These are phyloP conservation scores for Ptilorrhoa leucosticta DNA, from an alignment of 2,113 vertebrate genomes.

Conservation along the genomic window DNA sequence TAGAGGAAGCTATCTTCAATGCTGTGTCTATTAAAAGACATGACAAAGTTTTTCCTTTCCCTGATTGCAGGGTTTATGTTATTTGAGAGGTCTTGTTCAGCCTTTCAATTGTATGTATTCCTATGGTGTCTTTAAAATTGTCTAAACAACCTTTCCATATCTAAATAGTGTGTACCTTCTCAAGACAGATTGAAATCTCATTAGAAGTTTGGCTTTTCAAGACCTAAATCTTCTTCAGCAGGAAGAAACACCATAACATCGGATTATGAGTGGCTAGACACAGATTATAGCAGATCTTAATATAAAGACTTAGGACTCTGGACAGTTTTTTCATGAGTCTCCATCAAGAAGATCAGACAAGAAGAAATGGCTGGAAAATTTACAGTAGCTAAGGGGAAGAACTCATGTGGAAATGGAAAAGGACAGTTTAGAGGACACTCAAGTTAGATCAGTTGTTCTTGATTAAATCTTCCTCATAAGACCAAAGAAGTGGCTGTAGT, in stretches of 20 bases:
- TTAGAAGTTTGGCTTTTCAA: background rate
- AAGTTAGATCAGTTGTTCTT: background rate
- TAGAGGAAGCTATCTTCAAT: background rate
- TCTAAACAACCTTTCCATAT: background rate
- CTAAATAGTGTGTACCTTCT: background rate
- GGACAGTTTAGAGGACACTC: background rate
- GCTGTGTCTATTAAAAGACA: background rate
- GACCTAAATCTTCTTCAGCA: background rate
- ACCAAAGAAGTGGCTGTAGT: background rate
- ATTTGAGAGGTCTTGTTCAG: background rate
- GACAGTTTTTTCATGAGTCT: background rate
- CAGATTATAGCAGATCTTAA: background rate
- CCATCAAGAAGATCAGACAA: background rate
- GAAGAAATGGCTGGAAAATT: background rate
- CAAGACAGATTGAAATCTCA: background rate
- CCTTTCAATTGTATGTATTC: background rate
- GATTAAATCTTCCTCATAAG: background rate
- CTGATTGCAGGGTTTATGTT: background rate
- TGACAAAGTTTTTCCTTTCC: background rate
- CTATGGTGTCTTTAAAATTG: background rate
- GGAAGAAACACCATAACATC: background rate
- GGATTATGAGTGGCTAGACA: background rate
- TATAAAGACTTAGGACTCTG: background rate
- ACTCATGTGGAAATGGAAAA: background rate
- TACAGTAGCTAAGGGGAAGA: background rate